Evolutionary conservation across 2,888 invertebrate species (phyloP), one percentile per base, ranked within the genome.

Genomic region (Notodonta dromedarius): DNA sequence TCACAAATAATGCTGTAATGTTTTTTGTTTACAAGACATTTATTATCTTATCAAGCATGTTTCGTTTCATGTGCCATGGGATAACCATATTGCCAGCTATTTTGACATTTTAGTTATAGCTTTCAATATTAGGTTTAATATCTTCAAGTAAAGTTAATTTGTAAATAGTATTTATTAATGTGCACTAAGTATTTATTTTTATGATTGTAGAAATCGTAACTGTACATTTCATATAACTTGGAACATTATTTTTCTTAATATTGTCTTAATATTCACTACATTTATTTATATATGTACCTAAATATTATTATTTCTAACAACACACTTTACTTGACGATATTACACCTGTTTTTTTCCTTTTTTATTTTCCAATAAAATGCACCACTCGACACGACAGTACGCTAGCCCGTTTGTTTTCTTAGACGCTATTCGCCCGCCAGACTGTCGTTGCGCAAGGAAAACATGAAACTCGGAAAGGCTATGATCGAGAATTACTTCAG

Each of bases 341-440:
- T 62, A 64, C 42, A 60, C 40, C 40, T 14, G 5, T 35, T 50
- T 54, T 32, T 62, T 61, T 59, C 60, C 60, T 63, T 74, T 68
- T 74, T 75, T 68, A 69, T 68, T 71, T 70, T 77, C 76, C 58
- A 69, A 75, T 71, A 68, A 69, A n/a, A 46, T 7, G 12, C 42
- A 42, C 12, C 24, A 44, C 77, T 69, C 67, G 55, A 73, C 74
- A 79, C 76, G 79, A 74, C 73, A 87, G 83, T 86, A 82, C 82
- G 89, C 89, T 90, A 88, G 91, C 83, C 77, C 82, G 86, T 91
- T 89, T 91, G 85, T 91, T 90, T 90, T 87, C 86, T 84, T 96
- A 97, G 97, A 95, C 97, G 97, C 93, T 97, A 96, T 95, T 96
- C 97, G 94, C 96, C 97, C 82, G 96, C 95, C 94, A 94, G 97